Conservation (phyloP, 2,888 invertebrate species). For the Erpobdella octoculata region DNA sequence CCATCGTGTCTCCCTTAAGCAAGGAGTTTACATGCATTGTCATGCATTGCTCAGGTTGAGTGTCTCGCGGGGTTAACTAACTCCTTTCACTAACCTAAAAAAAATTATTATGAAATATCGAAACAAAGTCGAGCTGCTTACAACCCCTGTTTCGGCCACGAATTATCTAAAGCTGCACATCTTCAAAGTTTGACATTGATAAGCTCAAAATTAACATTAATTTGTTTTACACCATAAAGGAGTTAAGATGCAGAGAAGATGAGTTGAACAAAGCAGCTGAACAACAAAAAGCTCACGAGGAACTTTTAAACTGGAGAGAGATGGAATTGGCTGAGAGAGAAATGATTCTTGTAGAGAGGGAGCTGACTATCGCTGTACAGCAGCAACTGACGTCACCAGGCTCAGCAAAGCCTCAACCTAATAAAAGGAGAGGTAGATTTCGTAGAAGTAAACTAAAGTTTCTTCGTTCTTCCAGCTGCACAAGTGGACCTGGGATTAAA, state of each 20-base stretch:
- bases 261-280: slow-evolving; percentile 78
- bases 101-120: neutral
- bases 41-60: no score
- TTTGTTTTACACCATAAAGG: slow-evolving; percentile 58
- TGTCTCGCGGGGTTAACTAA: no score
- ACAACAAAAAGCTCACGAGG: slow-evolving; percentile 78
- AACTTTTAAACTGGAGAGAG: slow-evolving; percentile 69
- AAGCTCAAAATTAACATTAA: neutral
- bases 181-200: neutral
- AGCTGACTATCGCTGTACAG: slow-evolving; percentile 76
- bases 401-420: slow-evolving; percentile 59
- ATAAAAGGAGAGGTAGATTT: slow-evolving; percentile 81
- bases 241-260: slow-evolving; percentile 83
- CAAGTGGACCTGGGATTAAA: slow-evolving; percentile 75
- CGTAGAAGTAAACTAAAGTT: slow-evolving; percentile 68
- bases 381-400: slow-evolving; percentile 65
- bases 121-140: neutral
- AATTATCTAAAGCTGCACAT: no score
- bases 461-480: slow-evolving; percentile 65
- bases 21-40: no score
- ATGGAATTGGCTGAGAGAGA: slow-evolving; percentile 80
- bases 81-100: no score
- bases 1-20: no score
- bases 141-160: no score
- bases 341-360: slow-evolving; percentile 76